A percentile compares a stretch with the other conserved stretches of the same genome.
Conservation (phyloP, 2,113 vertebrate genomes). For the Urocitellus parryii region DNA sequence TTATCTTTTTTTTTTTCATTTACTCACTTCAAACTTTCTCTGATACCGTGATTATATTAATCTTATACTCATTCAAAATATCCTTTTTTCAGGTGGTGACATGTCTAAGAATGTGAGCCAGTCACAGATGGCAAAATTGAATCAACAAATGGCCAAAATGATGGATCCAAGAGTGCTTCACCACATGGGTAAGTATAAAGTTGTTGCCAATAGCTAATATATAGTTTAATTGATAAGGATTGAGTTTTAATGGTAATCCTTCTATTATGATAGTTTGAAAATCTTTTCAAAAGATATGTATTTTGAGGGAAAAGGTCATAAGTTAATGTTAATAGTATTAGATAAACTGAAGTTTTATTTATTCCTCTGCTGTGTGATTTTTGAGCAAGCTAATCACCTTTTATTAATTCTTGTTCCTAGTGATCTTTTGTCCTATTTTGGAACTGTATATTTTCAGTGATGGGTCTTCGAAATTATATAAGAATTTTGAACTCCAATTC, state of each 20-base stretch:
- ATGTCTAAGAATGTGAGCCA: conserved; percentile 99
- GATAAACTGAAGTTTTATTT: conserved; percentile 44
- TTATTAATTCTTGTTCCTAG: conserved; percentile 34
- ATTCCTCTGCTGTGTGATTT: conserved; percentile 18
- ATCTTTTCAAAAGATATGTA: conserved; percentile 16
- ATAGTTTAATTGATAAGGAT: conserved; percentile 24
- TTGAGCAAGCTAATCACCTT: conserved; percentile 39
- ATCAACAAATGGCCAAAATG: conserved; percentile 99
- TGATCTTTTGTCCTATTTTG: conserved; percentile 41
- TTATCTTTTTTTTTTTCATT: conserved; percentile 8
- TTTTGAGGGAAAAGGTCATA: conserved; percentile 29
- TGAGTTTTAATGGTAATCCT: conserved; percentile 37
- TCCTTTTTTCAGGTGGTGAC: conserved; percentile 92
- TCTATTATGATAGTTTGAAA: conserved; percentile 40
- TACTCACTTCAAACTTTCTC: background rate
- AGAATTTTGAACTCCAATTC: conserved; percentile 25
- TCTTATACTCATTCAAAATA: background rate
- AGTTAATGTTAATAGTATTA: background rate
- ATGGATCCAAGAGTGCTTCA: conserved; percentile 99
- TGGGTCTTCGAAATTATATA: conserved; percentile 23
- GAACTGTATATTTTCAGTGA: conserved; percentile 48
- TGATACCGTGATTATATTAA: background rate
- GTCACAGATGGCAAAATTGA: conserved; percentile 98
- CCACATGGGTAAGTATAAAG: conserved; percentile 94
- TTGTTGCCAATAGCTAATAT: conserved; percentile 48